phyloP scores from a whole-genome alignment of 2,113 vertebrate species.

The Xenopus tropicalis region DNA sequence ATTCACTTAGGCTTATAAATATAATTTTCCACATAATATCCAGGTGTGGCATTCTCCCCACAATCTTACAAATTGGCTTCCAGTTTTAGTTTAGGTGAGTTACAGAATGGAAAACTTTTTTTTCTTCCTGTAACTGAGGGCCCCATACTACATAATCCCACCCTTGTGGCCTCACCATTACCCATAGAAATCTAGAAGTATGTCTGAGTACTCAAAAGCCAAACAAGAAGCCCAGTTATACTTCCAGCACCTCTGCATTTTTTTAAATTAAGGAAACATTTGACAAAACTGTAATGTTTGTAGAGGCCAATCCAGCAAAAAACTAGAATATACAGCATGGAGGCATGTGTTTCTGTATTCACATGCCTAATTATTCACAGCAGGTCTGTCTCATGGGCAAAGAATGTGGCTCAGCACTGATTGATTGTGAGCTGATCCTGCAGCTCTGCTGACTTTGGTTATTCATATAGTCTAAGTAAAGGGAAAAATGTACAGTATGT shows the following conservation, averaged over 20 bases:
- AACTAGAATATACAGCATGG: neutral
- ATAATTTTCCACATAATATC: no score
- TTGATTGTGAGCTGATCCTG: slow-evolving; percentile 1
- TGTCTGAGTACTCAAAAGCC: neutral
- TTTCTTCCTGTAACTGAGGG: no score
- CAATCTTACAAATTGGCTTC: neutral
- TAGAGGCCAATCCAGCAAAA: neutral
- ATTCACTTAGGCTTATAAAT: no score
- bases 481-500: no score
- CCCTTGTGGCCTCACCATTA: no score
- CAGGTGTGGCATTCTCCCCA: no score
- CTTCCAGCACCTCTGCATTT: neutral
- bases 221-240: neutral
- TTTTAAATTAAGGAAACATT: neutral
- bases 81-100: neutral
- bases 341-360: neutral
- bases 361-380: neutral
- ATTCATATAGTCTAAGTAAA: neutral
- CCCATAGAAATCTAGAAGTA: no score
- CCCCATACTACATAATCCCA: no score
- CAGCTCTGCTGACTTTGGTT: neutral
- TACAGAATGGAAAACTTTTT: no score
- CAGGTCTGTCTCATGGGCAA: neutral
- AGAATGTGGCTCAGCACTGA: neutral
- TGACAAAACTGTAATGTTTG: neutral